Evolutionary conservation across 2,797 vertebrate genomes (phyloP), one percentile per base, ranked within the genome.

Genomic region (Phoxinus dragarum): DNA sequence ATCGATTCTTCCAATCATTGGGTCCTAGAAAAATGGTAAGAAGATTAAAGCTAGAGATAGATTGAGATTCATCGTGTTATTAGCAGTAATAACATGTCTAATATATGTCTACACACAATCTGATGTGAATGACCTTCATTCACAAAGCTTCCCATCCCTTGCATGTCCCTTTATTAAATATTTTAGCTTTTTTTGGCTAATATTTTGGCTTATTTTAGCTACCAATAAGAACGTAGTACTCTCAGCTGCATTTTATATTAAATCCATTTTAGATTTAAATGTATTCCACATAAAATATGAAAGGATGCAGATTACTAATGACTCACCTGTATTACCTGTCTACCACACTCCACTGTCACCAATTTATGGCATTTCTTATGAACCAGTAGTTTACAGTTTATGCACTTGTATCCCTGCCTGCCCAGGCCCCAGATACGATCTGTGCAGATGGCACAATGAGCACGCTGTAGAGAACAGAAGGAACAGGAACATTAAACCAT

Each of bases 281-380:
- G 3, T 47, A 42, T 19, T 79, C 17, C 5, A 19, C 40, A 64
- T 10, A 64, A 21, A 79, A 64, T 7, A 27, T 34, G 10, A 21
- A 77, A 47, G n/a, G 7, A 61, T 79, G n/a, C 17, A 40, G 52
- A 76, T 59, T 76, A 59, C 4, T 47, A 44, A n/a, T 19, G 4
- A 14, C 90, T 93, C 88, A 96, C 95, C 92, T 94, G 94, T 49
- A 93, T 93, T 87, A 95, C 90, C 54, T 96, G 97, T 64, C 97
- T 92, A 73, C 97, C 98, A 85, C 98, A 99, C 87, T 99, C 98
- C 82, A 93, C 89, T 3, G 91, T 98, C 86, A 98, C 98, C 82
- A 99, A 94, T 89, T 99, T 99, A 93, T 99, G 98, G 92, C 98
- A 99, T 92, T 99, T 99, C 93, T 99, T 99, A 93, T 99, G 98